Percentiles rank a stretch among this genome's conserved stretches.
phyloP scores from a whole-genome alignment of 2,888 invertebrate species.

The Seladonia tumulorum region DNA sequence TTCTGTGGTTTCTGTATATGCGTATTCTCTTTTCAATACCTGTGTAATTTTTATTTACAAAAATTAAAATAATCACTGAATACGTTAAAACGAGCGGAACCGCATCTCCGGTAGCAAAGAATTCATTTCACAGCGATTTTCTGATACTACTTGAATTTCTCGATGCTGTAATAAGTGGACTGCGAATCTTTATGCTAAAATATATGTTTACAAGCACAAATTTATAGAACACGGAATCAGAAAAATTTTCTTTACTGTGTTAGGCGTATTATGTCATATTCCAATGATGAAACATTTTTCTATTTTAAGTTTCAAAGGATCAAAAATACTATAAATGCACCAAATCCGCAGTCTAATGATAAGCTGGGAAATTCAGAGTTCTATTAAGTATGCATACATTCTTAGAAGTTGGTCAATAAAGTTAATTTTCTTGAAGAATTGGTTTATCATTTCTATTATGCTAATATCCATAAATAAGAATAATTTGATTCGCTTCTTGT shows the following conservation, averaged over 20 bases:
- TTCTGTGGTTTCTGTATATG: slow-evolving; percentile 43
- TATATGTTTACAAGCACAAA: neutral
- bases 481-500: slow-evolving; percentile 58
- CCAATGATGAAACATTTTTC: neutral
- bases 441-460: slow-evolving; percentile 41
- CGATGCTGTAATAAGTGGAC: slow-evolving; percentile 15
- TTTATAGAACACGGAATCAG: neutral
- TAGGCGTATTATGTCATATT: neutral
- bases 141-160: slow-evolving; percentile 21
- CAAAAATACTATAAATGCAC: neutral
- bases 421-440: slow-evolving; percentile 16
- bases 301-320: neutral
- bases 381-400: slow-evolving; percentile 10
- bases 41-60: slow-evolving; percentile 58
- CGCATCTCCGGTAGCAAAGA: slow-evolving; percentile 25
- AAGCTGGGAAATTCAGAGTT: slow-evolving; percentile 26
- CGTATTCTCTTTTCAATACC: slow-evolving; percentile 28
- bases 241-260: neutral
- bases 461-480: slow-evolving; percentile 62
- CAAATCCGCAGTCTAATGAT: slow-evolving; percentile 8
- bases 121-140: slow-evolving; percentile 23
- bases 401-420: slow-evolving; percentile 23
- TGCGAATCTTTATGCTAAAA: slow-evolving; percentile 6
- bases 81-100: slow-evolving; percentile 43
- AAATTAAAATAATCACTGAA: slow-evolving; percentile 46